Evolutionary conservation across 2,113 vertebrate species (phyloP).

Genomic region (Mirza zaza): DNA sequence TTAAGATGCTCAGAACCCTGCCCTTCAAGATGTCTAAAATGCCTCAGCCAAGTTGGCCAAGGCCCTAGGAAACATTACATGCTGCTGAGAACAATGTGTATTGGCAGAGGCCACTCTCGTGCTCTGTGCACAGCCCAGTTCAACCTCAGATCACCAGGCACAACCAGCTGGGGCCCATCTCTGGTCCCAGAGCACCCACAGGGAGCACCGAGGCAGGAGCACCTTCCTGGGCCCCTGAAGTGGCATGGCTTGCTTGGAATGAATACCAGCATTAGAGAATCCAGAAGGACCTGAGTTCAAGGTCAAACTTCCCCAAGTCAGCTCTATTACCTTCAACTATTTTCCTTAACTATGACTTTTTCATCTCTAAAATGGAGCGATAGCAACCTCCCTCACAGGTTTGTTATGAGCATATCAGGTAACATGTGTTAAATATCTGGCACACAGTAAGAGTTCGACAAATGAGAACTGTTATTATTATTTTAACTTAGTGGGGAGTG

Average conservation of each 20-base stretch:
- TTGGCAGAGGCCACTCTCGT: neutral
- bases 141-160: neutral
- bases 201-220: neutral
- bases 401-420: neutral
- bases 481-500: neutral
- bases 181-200: neutral
- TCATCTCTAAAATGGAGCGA: neutral
- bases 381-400: neutral
- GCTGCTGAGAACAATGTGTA: constrained; percentile 28
- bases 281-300: neutral
- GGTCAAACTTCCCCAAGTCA: neutral
- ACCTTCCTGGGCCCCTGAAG: neutral
- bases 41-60: constrained; percentile 53
- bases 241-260: neutral
- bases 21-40: constrained; percentile 54
- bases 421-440: neutral
- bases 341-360: neutral
- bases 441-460: neutral
- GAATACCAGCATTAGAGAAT: neutral
- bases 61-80: constrained; percentile 53
- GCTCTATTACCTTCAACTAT: neutral
- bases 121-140: neutral
- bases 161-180: neutral
- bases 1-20: constrained; percentile 53
- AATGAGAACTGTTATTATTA: neutral